Conservation (phyloP, 2,113 vertebrate species). For the Festucalex cinctus region DNA sequence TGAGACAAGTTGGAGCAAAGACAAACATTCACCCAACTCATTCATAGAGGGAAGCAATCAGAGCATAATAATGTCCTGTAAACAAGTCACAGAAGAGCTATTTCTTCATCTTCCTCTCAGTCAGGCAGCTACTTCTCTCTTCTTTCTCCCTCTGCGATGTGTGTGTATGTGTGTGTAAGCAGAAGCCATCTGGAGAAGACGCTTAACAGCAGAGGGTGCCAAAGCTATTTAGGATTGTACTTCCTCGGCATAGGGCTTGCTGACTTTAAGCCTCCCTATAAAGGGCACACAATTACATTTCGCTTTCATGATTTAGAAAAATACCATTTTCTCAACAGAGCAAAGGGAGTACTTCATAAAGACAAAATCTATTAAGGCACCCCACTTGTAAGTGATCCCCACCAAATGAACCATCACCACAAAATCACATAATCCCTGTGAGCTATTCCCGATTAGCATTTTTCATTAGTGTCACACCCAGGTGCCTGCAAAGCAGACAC, state of each 20-base stretch:
- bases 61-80: conserved; percentile 10
- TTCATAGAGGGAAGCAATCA: conserved; percentile 11
- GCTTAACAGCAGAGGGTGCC: conserved; percentile 80
- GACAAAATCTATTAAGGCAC: neutral
- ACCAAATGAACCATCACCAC: conserved; percentile 27
- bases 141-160: conserved; percentile 32
- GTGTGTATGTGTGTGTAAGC: conserved; percentile 43
- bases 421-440: conserved; percentile 33
- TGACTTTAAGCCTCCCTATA: conserved; percentile 33
- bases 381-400: conserved; percentile 9
- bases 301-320: conserved; percentile 23
- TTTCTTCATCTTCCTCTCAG: conserved; percentile 21
- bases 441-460: conserved; percentile 26
- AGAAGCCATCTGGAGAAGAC: conserved; percentile 59
- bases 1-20: neutral
- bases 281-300: conserved; percentile 29
- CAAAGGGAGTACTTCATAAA: conserved; percentile 16
- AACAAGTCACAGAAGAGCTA: conserved; percentile 7
- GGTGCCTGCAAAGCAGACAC: conserved; percentile 25
- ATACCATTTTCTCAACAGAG: conserved; percentile 19
- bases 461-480: conserved; percentile 26
- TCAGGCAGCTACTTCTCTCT: conserved; percentile 22
- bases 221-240: conserved; percentile 74
- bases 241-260: conserved; percentile 23
- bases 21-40: conserved; percentile 9